phyloP scores from a whole-genome alignment of 2,797 vertebrate species.

The Tapera naevia region DNA sequence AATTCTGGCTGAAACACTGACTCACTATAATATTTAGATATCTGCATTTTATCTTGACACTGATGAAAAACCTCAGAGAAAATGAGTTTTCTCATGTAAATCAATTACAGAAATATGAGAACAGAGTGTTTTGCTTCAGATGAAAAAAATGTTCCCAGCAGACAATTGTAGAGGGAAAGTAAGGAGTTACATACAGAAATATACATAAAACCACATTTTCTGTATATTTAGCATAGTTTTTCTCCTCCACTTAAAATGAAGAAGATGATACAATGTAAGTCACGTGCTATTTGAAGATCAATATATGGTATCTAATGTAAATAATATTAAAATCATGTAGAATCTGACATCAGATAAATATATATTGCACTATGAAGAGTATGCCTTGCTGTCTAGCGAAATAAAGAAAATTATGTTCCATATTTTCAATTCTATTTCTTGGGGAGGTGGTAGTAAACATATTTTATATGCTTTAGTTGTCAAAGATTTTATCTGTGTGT shows the following conservation, averaged over 20 bases:
- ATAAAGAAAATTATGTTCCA: background rate
- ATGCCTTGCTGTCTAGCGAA: background rate
- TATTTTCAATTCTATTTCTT: background rate
- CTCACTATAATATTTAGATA: background rate
- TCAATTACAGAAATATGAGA: background rate
- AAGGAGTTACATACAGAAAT: background rate
- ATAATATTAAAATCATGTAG: background rate
- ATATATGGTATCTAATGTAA: background rate
- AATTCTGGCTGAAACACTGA: background rate
- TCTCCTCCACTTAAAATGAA: background rate
- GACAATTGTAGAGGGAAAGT: background rate
- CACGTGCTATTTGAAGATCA: background rate
- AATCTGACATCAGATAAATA: background rate
- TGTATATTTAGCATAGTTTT: background rate
- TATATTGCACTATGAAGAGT: background rate
- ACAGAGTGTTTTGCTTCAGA: background rate
- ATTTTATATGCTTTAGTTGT: background rate
- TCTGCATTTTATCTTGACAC: background rate
- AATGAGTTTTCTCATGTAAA: conserved; percentile 1
- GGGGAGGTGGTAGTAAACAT: background rate
- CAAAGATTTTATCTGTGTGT: background rate
- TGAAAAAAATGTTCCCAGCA: background rate
- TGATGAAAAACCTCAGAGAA: background rate
- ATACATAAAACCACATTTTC: background rate
- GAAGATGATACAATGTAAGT: background rate